Conservation (phyloP, 1,140 invertebrate species). For the Armadillidium nasatum region DNA sequence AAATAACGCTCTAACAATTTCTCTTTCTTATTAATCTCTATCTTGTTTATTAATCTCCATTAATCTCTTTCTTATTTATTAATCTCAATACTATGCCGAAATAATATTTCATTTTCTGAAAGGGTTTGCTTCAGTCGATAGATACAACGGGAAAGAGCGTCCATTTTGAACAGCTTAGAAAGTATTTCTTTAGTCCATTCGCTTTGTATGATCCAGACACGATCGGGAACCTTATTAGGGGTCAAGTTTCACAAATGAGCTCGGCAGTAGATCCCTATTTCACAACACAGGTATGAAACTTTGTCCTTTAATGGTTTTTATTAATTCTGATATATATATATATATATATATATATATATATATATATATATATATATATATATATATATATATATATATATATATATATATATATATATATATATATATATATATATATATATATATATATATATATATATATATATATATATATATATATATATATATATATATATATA, state of each 20-base stretch:
- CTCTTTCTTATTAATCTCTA: too few species aligned
- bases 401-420: neutral
- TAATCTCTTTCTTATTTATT: too few species aligned
- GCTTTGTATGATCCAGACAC: conserved; percentile 60
- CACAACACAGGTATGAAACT: conserved; percentile 59
- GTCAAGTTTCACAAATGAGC: conserved; percentile 62
- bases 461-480: too few species aligned
- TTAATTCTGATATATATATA: neutral
- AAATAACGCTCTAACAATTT: too few species aligned
- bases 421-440: too few species aligned
- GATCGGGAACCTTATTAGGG: conserved; percentile 58
- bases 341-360: neutral
- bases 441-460: too few species aligned
- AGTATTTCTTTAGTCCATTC: conserved; percentile 80
- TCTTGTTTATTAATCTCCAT: too few species aligned
- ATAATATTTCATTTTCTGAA: too few species aligned
- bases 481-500: too few species aligned
- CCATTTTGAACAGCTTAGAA: conserved; percentile 66
- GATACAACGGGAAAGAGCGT: conserved; percentile 57
- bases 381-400: neutral
- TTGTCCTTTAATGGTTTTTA: too few species aligned
- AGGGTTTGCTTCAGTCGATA: conserved; percentile 64
- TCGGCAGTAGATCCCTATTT: conserved; percentile 64
- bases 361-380: neutral
- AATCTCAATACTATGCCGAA: too few species aligned